A percentile compares a stretch with the other conserved stretches of the same genome.
These are phyloP conservation scores for Plutella xylostella DNA, from an alignment of 2,888 invertebrate species.

Conservation along the genomic window DNA sequence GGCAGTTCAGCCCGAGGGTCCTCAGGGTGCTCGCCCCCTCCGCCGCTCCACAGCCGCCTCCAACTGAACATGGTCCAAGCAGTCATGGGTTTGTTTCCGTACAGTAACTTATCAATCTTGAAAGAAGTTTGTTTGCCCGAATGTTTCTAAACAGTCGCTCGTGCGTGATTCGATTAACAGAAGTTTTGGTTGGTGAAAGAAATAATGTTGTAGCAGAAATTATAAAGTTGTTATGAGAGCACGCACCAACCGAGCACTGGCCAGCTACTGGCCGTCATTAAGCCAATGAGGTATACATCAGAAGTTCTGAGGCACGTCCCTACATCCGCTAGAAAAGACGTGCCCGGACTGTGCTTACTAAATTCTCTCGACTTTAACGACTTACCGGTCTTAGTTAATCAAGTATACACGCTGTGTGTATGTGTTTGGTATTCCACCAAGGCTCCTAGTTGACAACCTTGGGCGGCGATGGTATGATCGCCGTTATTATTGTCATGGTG, in stretches of 20 bases:
- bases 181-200: background rate
- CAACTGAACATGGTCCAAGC: slow-evolving; percentile 68
- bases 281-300: slow-evolving; percentile 36
- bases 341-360: slow-evolving; percentile 32
- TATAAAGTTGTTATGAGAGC: background rate
- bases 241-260: background rate
- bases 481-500: slow-evolving; percentile 40
- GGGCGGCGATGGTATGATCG: slow-evolving; percentile 34
- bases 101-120: too few species aligned
- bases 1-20: slow-evolving; percentile 48
- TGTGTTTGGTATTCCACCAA: slow-evolving; percentile 39
- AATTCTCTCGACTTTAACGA: background rate
- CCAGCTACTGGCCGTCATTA: slow-evolving; percentile 39
- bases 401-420: slow-evolving; percentile 26
- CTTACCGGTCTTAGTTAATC: slow-evolving; percentile 1
- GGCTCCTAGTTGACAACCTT: slow-evolving; percentile 37
- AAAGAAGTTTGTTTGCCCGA: too few species aligned
- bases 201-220: background rate
- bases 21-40: slow-evolving; percentile 37
- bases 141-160: too few species aligned
- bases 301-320: slow-evolving; percentile 49
- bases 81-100: slow-evolving; percentile 64
- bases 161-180: too few species aligned
- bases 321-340: slow-evolving; percentile 49
- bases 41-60: slow-evolving; percentile 53